Evolutionary conservation across 2,888 invertebrate species (phyloP).

Genomic region (Oligia latruncula): DNA sequence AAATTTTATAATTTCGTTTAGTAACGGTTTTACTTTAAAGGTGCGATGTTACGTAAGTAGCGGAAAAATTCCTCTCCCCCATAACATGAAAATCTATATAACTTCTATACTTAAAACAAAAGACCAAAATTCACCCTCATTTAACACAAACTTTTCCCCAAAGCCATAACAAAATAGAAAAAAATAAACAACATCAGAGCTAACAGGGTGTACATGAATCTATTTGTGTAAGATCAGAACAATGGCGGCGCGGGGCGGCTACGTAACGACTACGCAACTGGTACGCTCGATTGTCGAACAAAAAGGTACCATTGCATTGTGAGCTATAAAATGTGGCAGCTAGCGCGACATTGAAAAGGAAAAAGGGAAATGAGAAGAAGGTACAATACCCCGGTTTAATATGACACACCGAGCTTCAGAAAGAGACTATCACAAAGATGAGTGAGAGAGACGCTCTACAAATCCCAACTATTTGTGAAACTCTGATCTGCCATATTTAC

Average conservation of each 20-base stretch:
- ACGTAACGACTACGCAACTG: slow-evolving; percentile 45
- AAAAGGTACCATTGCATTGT: slow-evolving; percentile 33
- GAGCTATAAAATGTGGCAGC: slow-evolving; percentile 2
- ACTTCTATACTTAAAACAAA: slow-evolving; percentile 8
- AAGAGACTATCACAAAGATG: not conserved
- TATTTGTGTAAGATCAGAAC: slow-evolving; percentile 52
- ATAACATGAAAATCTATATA: slow-evolving; percentile 6
- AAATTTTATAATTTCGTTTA: no score
- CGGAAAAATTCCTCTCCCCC: not conserved
- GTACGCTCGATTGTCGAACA: slow-evolving; percentile 32
- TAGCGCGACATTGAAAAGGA: slow-evolving; percentile 1
- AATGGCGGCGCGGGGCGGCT: slow-evolving; percentile 38
- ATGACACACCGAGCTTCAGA: not conserved
- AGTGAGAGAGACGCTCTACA: not conserved
- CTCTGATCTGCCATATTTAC: not conserved
- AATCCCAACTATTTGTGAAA: not conserved
- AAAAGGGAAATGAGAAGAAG: not conserved
- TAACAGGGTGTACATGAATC: slow-evolving; percentile 43
- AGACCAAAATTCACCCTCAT: slow-evolving; percentile 14
- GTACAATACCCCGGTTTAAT: not conserved
- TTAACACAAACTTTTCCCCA: slow-evolving; percentile 23
- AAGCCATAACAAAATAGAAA: slow-evolving; percentile 33
- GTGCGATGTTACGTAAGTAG: not conserved
- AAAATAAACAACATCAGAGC: slow-evolving; percentile 40
- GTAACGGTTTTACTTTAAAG: no score